These are phyloP conservation scores for Agrilus mali DNA, from an alignment of 2,888 invertebrate species.

Conservation along the genomic window DNA sequence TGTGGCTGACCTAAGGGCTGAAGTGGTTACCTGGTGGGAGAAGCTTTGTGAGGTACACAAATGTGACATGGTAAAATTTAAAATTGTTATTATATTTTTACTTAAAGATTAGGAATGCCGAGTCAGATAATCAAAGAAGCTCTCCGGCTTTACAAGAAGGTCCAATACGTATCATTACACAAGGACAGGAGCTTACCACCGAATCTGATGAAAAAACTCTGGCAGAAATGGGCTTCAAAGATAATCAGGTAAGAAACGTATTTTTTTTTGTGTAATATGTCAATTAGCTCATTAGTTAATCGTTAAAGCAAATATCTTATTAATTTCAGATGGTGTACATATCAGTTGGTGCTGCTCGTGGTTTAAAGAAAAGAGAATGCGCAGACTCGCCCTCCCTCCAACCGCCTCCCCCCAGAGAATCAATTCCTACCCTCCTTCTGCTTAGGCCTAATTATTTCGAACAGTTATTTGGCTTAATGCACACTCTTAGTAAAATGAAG, in stretches of 20 bases:
- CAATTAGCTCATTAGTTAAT: constrained; percentile 7
- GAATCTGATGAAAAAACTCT: constrained; percentile 87
- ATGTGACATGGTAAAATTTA: neutral
- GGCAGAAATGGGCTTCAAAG: constrained; percentile 87
- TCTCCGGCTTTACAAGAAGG: constrained; percentile 47
- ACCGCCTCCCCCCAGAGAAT: constrained; percentile 75
- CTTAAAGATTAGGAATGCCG: constrained; percentile 21
- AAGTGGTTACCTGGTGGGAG: constrained; percentile 95
- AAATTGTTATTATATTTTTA: constrained; percentile 2
- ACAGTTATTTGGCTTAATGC: constrained; percentile 81
- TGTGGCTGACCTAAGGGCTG: constrained; percentile 83
- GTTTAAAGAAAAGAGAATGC: constrained; percentile 46
- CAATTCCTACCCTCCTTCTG: constrained; percentile 72
- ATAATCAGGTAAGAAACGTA: constrained; percentile 55
- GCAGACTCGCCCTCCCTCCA: constrained; percentile 75
- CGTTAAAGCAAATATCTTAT: neutral
- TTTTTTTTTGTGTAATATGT: constrained; percentile 1
- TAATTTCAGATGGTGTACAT: constrained; percentile 67
- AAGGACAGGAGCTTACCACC: constrained; percentile 83
- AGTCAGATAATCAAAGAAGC: constrained; percentile 18
- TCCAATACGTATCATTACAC: constrained; percentile 82
- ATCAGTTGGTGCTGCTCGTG: constrained; percentile 64
- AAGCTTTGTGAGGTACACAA: constrained; percentile 32
- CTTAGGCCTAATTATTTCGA: constrained; percentile 81
- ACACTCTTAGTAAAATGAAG: constrained; percentile 78